Evolutionary conservation across 2,888 invertebrate species (phyloP).

Genomic region (Thymelicus sylvestris): DNA sequence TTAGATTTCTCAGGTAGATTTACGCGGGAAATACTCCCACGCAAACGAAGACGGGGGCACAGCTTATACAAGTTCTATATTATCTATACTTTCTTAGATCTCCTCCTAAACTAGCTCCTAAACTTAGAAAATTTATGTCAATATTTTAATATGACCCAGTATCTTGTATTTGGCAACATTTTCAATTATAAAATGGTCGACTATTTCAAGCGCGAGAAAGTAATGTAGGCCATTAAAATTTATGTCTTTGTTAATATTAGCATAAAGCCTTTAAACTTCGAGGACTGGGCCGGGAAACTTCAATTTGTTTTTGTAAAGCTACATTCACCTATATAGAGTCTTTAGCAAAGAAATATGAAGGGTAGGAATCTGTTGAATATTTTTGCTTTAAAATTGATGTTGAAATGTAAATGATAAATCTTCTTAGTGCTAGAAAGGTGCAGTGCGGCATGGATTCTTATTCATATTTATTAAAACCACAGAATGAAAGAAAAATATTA

Average conservation of each 20-base stretch:
- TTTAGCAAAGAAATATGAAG: constrained; percentile 1
- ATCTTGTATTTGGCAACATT: constrained; percentile 29
- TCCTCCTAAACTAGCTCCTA: too few relatives aligned
- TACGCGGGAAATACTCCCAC: too few relatives aligned
- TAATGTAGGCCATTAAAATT: constrained; percentile 30
- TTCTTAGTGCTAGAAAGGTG: too few relatives aligned
- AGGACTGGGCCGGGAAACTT: constrained; percentile 17
- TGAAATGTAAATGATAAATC: too few relatives aligned
- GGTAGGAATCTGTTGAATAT: neutral
- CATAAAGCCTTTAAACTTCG: constrained; percentile 32
- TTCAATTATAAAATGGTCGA: constrained; percentile 30
- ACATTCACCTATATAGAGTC: constrained; percentile 10
- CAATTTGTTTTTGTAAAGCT: constrained; percentile 23
- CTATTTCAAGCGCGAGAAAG: constrained; percentile 23
- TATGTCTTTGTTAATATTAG: constrained; percentile 32
- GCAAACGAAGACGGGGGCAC: too few relatives aligned
- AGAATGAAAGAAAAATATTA: too few relatives aligned
- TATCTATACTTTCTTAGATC: too few relatives aligned
- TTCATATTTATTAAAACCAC: too few relatives aligned
- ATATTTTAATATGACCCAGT: constrained; percentile 15
- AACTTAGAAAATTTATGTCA: too few relatives aligned
- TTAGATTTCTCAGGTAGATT: too few relatives aligned
- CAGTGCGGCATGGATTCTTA: too few relatives aligned
- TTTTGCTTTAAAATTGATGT: neutral
- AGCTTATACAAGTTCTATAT: too few relatives aligned